Conservation (phyloP, 2,888 invertebrate genomes). For the Torymus aiolomorphi region DNA sequence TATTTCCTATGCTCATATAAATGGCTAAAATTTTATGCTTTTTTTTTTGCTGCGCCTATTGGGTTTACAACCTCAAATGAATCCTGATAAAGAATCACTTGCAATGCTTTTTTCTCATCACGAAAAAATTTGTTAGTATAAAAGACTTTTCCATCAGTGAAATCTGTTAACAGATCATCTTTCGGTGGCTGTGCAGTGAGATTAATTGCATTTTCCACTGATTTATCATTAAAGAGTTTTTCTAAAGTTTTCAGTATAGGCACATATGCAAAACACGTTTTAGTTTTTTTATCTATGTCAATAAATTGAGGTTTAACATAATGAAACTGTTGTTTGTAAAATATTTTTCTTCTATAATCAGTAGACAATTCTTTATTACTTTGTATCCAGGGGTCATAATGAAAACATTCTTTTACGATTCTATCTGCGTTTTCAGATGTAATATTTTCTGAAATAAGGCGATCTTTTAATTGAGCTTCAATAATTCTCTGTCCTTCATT, state of each 20-base stretch:
- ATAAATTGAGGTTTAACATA: conserved; percentile 15
- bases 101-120: conserved; percentile 37
- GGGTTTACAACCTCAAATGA: conserved; percentile 66
- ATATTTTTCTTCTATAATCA: conserved; percentile 24
- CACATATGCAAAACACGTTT: conserved; percentile 42
- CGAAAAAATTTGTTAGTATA: conserved; percentile 40
- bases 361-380: neutral
- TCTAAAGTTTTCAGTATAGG: conserved; percentile 39
- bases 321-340: conserved; percentile 41
- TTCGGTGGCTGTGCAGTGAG: conserved; percentile 7
- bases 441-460: conserved; percentile 37
- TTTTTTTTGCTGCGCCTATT: conserved; percentile 60
- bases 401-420: conserved; percentile 44
- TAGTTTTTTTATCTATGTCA: conserved; percentile 12
- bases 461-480: conserved; percentile 32
- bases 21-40: conserved; percentile 63
- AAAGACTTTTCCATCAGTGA: conserved; percentile 46
- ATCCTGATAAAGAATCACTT: conserved; percentile 66
- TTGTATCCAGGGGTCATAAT: conserved; percentile 23
- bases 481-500: too few species aligned
- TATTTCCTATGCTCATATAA: conserved; percentile 64
- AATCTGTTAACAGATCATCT: conserved; percentile 31
- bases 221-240: conserved; percentile 35
- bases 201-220: conserved; percentile 28
- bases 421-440: conserved; percentile 31